These are phyloP conservation scores for Polyommatus icarus DNA, from an alignment of 2,888 invertebrate species.

Conservation along the genomic window DNA sequence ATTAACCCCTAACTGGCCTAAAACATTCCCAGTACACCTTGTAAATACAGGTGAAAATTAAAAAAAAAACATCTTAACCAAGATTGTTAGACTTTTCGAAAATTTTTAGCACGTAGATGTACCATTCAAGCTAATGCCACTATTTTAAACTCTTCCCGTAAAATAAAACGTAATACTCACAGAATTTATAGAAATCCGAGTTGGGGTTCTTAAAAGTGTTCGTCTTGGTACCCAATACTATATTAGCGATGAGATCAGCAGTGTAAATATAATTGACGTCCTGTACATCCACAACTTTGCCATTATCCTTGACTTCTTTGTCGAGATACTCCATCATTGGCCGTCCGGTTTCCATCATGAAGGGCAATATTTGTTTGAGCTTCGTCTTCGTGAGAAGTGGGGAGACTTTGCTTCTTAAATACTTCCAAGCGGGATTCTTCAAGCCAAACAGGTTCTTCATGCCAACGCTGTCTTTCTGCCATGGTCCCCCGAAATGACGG, in stretches of 20 bases:
- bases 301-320: slow-evolving; percentile 10
- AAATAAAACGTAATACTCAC: slow-evolving; percentile 39
- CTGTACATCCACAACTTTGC: slow-evolving; percentile 40
- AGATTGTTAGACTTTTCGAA: too few species aligned
- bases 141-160: neutral
- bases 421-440: slow-evolving; percentile 46
- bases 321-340: slow-evolving; percentile 44
- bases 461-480: slow-evolving; percentile 46
- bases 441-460: slow-evolving; percentile 47
- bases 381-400: slow-evolving; percentile 43
- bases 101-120: too few species aligned
- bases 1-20: too few species aligned
- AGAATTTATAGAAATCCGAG: slow-evolving; percentile 42
- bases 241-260: slow-evolving; percentile 45
- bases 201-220: slow-evolving; percentile 43
- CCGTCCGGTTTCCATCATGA: slow-evolving; percentile 44
- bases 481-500: slow-evolving; percentile 44
- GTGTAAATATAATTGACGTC: slow-evolving; percentile 45
- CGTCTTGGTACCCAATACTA: slow-evolving; percentile 44
- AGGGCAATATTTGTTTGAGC: slow-evolving; percentile 43
- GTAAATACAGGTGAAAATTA: too few species aligned
- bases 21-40: too few species aligned
- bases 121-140: neutral
- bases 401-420: slow-evolving; percentile 44
- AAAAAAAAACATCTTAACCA: too few species aligned